These are phyloP conservation scores for Vandiemenella viatica DNA, from an alignment of 2,888 invertebrate species.

Conservation along the genomic window DNA sequence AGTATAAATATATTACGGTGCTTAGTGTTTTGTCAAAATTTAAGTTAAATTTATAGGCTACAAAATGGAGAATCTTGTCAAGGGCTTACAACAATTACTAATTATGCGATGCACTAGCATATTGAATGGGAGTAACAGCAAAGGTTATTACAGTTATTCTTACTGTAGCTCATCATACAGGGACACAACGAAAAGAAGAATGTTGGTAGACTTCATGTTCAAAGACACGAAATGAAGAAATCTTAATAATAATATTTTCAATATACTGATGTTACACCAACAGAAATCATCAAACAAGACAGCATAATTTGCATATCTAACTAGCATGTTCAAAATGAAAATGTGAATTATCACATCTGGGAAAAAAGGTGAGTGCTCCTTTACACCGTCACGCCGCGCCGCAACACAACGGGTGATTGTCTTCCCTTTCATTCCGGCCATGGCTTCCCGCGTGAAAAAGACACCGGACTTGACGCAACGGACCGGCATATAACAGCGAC, in stretches of 20 bases:
- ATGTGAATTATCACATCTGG: neutral
- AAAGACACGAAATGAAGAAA: neutral
- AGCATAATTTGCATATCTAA: neutral
- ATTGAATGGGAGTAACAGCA: no score
- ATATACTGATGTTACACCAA: neutral
- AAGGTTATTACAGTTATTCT: no score
- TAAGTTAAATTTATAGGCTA: no score
- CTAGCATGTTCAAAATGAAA: neutral
- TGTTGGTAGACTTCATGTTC: no score
- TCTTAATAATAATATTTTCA: neutral
- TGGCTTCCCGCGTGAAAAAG: slow-evolving; percentile 11
- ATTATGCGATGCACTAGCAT: no score
- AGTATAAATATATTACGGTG: no score
- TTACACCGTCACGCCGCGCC: slow-evolving; percentile 3
- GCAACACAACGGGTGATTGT: slow-evolving; percentile 6
- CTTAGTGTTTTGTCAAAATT: no score
- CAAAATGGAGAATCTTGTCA: no score
- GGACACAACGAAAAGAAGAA: no score
- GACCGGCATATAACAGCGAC: slow-evolving; percentile 8
- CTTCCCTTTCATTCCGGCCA: slow-evolving; percentile 9
- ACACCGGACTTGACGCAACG: slow-evolving; percentile 6
- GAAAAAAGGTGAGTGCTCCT: neutral
- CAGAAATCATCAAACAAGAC: neutral
- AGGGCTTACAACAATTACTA: no score
- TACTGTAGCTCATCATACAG: no score